Percentiles rank a stretch among this genome's conserved stretches.
These are phyloP conservation scores for Itoplectis maculator DNA, from an alignment of 2,888 invertebrate genomes.

Conservation along the genomic window DNA sequence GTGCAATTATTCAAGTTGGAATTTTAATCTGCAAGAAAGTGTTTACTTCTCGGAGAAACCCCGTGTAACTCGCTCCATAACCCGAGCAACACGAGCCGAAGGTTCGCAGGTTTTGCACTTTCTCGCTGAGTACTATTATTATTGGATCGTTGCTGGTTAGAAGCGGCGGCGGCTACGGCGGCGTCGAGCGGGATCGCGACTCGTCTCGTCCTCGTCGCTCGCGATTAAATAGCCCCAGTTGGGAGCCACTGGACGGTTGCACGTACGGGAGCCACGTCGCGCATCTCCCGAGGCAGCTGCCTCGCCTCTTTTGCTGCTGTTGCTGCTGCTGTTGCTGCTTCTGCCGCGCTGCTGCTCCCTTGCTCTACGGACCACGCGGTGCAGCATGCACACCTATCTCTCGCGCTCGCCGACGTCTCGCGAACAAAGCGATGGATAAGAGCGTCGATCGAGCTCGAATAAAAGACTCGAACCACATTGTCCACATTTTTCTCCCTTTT, in stretches of 20 bases:
- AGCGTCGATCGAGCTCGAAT: constrained; percentile 69
- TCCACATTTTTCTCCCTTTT: neutral
- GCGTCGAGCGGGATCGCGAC: constrained; percentile 22
- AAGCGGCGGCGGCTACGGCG: constrained; percentile 18
- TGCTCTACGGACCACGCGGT: constrained; percentile 68
- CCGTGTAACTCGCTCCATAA: constrained; percentile 29
- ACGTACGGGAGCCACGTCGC: constrained; percentile 77
- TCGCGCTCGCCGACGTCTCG: constrained; percentile 69
- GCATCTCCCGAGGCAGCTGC: constrained; percentile 79
- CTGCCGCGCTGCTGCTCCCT: constrained; percentile 60
- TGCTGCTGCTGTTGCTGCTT: constrained; percentile 42
- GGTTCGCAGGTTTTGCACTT: constrained; percentile 59
- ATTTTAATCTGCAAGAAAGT: constrained; percentile 57
- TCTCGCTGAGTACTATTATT: constrained; percentile 62
- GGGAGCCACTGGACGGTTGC: constrained; percentile 78
- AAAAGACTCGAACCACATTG: constrained; percentile 39
- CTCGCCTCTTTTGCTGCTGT: constrained; percentile 71
- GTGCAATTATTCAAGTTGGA: constrained; percentile 24
- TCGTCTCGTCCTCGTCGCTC: constrained; percentile 11
- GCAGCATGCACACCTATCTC: constrained; percentile 57
- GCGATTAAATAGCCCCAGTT: constrained; percentile 69
- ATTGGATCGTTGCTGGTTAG: constrained; percentile 57
- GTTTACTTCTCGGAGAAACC: constrained; percentile 33
- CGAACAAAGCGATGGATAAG: constrained; percentile 73
- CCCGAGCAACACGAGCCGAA: constrained; percentile 33